Evolutionary conservation across 2,888 invertebrate species (phyloP), one percentile per base, ranked within the genome.

Genomic region (Artemia sinica): DNA sequence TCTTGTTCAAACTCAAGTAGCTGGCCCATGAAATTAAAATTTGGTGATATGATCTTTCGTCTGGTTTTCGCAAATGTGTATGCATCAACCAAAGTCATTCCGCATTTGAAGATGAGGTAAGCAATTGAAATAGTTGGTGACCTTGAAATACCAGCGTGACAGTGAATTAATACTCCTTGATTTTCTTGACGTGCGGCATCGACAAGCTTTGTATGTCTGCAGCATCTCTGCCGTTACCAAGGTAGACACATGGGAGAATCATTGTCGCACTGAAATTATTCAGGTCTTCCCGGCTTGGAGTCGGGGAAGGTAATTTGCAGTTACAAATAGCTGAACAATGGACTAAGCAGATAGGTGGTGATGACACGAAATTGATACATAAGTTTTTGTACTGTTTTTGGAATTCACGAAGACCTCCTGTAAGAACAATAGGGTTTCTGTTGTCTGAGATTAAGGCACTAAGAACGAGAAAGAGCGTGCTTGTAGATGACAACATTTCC

Each of bases 121-220:
- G 94, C 93, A 76, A 95, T 93, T 76, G 92, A 91, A 76, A 95
- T 85, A 72, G 94, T 94, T 72, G 94, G 92, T 72, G 93, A 93
- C 73, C 94, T 84, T 69, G 93, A 94, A 67, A 95, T 89, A 68
- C 95, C 95, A 68, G 93, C 94, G 76, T 94, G 94, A 78, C 95
- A 95, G 79, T 95, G 95, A 71, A 95, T 86, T 76, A 95, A 82
- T 63, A 94, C 90, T 75, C 86, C 84, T 76, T 80, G 84, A 75
- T 81, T 87, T 69, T 77, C 83, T 80, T 82, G 85, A 79, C 85
- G 81, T 66, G 86, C 86, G 77, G 85, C 84, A 77, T 87, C 87
- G 87, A 83, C 69, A 89, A 82, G 72, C 84, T 81, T 73, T 83
- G 81, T 71, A 84, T 80, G 79, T 89, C 86, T 67, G 85, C 84